phyloP scores from a whole-genome alignment of 2,113 vertebrate genomes.

The Equus przewalskii region DNA sequence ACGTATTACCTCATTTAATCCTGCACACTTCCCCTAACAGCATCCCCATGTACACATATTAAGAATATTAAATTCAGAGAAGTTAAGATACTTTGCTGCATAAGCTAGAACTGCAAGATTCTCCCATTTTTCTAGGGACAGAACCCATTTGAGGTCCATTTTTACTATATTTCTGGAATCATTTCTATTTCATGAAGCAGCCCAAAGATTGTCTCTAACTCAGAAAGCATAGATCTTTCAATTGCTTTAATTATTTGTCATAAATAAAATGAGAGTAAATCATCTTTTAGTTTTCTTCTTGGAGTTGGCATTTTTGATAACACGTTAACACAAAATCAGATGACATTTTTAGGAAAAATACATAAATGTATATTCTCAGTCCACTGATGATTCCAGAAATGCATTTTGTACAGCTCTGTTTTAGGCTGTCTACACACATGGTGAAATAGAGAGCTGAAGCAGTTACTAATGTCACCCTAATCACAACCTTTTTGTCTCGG shows the following conservation, averaged over 20 bases:
- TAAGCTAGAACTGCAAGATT: not conserved
- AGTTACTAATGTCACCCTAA: constrained; percentile 36
- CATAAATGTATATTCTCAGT: not conserved
- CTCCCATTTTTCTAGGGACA: not conserved
- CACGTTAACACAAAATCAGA: not conserved
- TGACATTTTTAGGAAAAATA: constrained; percentile 38
- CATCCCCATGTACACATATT: not conserved
- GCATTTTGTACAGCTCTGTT: not conserved
- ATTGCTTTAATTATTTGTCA: not conserved
- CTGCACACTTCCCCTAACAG: not conserved
- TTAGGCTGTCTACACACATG: not conserved
- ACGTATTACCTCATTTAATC: not conserved
- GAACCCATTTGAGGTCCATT: not conserved
- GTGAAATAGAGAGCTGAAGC: constrained; percentile 40
- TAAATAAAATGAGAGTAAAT: constrained; percentile 11
- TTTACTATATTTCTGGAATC: constrained; percentile 44
- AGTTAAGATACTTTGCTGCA: not conserved
- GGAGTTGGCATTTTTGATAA: constrained; percentile 13
- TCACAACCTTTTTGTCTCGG: not conserved
- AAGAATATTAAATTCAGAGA: constrained; percentile 34
- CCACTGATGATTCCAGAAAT: constrained; percentile 14
- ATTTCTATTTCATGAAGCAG: not conserved
- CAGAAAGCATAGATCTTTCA: not conserved
- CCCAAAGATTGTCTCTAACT: not conserved
- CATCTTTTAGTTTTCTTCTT: not conserved